Evolutionary conservation across 2,888 invertebrate genomes (phyloP), one percentile per base, ranked within the genome.

Genomic region (Synanthedon vespiformis): DNA sequence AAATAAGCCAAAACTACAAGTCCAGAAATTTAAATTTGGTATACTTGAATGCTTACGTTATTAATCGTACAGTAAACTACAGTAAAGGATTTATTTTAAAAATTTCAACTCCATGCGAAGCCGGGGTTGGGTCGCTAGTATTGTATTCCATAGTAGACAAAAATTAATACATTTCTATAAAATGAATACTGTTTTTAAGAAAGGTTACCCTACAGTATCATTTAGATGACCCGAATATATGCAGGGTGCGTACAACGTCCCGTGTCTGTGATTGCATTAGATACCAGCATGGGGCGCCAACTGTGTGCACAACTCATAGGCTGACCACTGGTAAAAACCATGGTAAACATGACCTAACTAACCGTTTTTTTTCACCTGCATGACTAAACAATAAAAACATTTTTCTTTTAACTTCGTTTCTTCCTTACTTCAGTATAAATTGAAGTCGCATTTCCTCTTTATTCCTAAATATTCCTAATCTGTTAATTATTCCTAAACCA

Each of bases 301-400:
- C 50, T 74, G 76, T 85, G 77, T 85, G 73, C 74, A 65, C 72
- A 80, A 75, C 57, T 66, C 66, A 75, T 82, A 67, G 70, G 73
- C 70, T 82, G 85, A 77, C 82, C 84, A 63, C 58, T 60, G 65
- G 63, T 61, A 60, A 22, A 22, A 63, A 60, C 65, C 71, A 72
- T 60, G 64, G 72, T 65, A 76, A 74, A 81, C 68, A 74, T 55
- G 62, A 61, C 62, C 73, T 82, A 84, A 85, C 84, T 83, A 84
- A 86, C 84, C 83, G 77, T 68, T 56, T 52, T 56, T n/a, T 72
- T 61, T 72, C 66, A 67, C 66, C 57, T 60, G 60, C 18, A 48
- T 41, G 13, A 13, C 41, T 12, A 13, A 41, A 13, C 11, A 41
- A 14, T 14, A 34, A 34, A 10, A 34, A 34, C 34, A 34, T 34